Base-by-base conservation (phyloP, 2,113 vertebrate species). In the Phylloscopus whistleri region DNA sequence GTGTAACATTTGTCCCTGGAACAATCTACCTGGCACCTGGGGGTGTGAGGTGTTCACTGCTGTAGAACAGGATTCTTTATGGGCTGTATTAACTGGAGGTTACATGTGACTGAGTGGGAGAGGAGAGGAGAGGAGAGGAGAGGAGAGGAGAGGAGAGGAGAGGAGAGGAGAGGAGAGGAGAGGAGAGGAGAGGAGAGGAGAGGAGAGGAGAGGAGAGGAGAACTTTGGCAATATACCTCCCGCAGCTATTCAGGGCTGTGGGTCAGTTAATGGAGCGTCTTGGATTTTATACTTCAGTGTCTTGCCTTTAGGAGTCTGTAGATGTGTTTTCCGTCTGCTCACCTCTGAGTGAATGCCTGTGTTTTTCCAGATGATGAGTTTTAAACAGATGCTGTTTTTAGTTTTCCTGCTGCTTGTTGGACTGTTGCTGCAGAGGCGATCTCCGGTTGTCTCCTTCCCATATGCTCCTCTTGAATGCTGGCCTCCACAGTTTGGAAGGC, bases 361-460 rank as follows among this genome's bases (percentile, higher is more conserved):
- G 1, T 95, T 94, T 95, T 90, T 92, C 85, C 73, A 90, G 60
- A 89, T 78, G 33, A 83, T 67, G 68, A 52, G 48, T 75, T 95
- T 88, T 84, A 83, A 96, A 52, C 79, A 93, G 85, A 48, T 94
- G 88, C 31, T 96, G 33, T 1, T 83, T 93, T 59, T 24, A 53
- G 35, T 59, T 85, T 93, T 85, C 82, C 67, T 91, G 55, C 35
- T 74, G 30, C 43, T 51, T 93, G 35, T 63, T 82, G 80, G 14
- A 52, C 48, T 79, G 63, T 48, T 63, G 44, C 63, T 88, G 72
- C 63, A 88, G 72, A 55, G 67, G 39, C 0, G 0, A 80, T 84
- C 79, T 67, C 78, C 0, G 1, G 43, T 70, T 95, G 39, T 67
- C 35, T 74, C n/a, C 55, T 69, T 90, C 60, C 68, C 68, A 16